Evolutionary conservation across 2,797 vertebrate species (phyloP), one percentile per base, ranked within the genome.

Genomic region (Sebastes baramenuke): DNA sequence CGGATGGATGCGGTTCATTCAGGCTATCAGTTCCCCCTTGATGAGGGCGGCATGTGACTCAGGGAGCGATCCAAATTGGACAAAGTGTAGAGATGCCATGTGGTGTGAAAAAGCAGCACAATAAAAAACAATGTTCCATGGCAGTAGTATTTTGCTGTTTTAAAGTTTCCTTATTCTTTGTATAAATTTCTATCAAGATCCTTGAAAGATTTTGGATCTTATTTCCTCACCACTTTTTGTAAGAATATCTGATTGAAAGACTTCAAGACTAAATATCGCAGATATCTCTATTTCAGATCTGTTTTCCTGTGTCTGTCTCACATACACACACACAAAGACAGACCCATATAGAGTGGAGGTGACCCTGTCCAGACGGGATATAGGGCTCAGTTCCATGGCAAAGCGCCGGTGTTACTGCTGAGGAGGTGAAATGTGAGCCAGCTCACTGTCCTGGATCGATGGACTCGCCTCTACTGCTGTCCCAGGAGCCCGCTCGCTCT

Each of bases 371-470:
- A 94, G 92, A 94, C 89, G 89, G 92, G 83, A 89, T 89, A 68
- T 66, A 79, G 87, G 85, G 89, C 87, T 92, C 88, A 89, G 89
- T 91, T 94, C 87, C 91, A 85, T 38, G 80, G 89, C 80, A 65
- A 34, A 90, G 90, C 67, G 71, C 84, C 82, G 75, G 72, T 60
- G 60, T 80, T 88, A 84, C 34, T 90, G 93, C 94, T 93, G 95
- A 94, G 92, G 86, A 86, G 89, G 90, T 86, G 94, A 92, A 95
- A 93, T 81, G 77, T 75, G 91, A 94, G 74, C 90, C 87, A 49
- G 89, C 90, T 94, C 85, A 73, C 87, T 88, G 87, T 93, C 86
- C 93, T 70, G 90, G 92, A 93, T 95, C 93, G 88, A 95, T 95
- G 88, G 84, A 85, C 87, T 92, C 68, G 80, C 90, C 90, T 92